Evolutionary conservation across 2,113 vertebrate genomes (phyloP).

Genomic region (Ancistrus triradiatus): DNA sequence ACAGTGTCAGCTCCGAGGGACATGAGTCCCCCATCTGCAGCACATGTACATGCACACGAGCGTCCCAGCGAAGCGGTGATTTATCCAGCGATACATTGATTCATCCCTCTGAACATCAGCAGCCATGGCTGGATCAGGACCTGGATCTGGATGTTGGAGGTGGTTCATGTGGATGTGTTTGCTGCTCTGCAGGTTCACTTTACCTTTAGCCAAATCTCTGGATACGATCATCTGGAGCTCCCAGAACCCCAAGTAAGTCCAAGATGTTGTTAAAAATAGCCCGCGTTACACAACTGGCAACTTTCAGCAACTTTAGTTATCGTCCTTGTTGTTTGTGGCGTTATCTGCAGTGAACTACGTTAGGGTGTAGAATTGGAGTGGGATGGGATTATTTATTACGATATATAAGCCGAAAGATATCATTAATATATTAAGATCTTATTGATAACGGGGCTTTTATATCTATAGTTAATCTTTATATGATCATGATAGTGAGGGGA

Average conservation of each 20-base stretch:
- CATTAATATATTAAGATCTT: too few relatives aligned
- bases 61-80: background rate
- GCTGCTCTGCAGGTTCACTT: constrained; percentile 62
- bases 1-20: constrained; percentile 53
- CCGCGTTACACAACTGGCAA: too few relatives aligned
- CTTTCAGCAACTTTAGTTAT: too few relatives aligned
- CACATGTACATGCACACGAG: constrained; percentile 46
- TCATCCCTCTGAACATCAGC: constrained; percentile 9
- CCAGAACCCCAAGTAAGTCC: constrained; percentile 70
- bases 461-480: too few relatives aligned
- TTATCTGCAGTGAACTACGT: too few relatives aligned
- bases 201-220: constrained; percentile 64
- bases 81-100: constrained; percentile 39
- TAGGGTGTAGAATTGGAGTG: too few relatives aligned
- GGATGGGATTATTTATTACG: too few relatives aligned
- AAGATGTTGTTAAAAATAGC: too few relatives aligned
- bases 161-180: constrained; percentile 74
- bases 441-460: too few relatives aligned
- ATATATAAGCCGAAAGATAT: too few relatives aligned
- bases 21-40: constrained; percentile 65
- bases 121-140: constrained; percentile 63
- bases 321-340: too few relatives aligned
- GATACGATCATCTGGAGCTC: constrained; percentile 73
- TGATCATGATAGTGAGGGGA: too few relatives aligned
- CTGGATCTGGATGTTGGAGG: constrained; percentile 64